phyloP scores from a whole-genome alignment of 2,113 vertebrate species.

The Lates calcarifer region DNA sequence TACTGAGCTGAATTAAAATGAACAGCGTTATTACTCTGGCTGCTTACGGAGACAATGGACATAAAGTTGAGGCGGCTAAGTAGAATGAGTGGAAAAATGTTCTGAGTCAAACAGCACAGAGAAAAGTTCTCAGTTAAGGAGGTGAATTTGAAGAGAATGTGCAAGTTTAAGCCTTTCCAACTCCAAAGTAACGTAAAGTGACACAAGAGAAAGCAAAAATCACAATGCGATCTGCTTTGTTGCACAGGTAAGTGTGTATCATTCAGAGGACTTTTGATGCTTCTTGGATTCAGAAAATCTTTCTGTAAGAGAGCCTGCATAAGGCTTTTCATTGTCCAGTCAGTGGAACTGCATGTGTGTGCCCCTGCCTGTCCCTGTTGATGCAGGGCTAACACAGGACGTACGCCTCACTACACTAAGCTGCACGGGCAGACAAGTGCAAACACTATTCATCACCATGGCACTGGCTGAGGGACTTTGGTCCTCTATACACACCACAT shows the following conservation, averaged over 20 bases:
- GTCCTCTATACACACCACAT: conserved; percentile 42
- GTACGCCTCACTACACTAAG: conserved; percentile 63
- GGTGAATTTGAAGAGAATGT: background rate
- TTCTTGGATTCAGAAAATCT: background rate
- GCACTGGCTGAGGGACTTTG: conserved; percentile 56
- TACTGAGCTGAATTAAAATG: conserved; percentile 48
- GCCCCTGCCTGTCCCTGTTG: conserved; percentile 12
- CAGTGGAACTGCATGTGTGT: conserved; percentile 4
- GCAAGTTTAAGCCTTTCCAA: background rate
- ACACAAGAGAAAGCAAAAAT: background rate
- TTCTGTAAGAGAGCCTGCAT: background rate
- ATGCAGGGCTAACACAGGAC: conserved; percentile 58
- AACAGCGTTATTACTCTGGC: conserved; percentile 40
- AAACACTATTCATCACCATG: conserved; percentile 76
- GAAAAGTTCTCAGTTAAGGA: conserved; percentile 13
- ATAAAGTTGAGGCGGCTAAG: conserved; percentile 13
- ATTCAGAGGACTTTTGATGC: conserved; percentile 6
- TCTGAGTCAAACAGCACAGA: background rate
- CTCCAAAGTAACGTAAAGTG: background rate
- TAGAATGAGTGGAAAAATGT: conserved; percentile 45
- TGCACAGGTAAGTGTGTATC: background rate
- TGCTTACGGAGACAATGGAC: conserved; percentile 22
- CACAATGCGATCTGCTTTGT: background rate
- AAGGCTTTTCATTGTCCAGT: conserved; percentile 13
- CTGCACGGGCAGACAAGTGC: conserved; percentile 60